Evolutionary conservation across 2,797 vertebrate species (phyloP).

Genomic region (Pterois miles): DNA sequence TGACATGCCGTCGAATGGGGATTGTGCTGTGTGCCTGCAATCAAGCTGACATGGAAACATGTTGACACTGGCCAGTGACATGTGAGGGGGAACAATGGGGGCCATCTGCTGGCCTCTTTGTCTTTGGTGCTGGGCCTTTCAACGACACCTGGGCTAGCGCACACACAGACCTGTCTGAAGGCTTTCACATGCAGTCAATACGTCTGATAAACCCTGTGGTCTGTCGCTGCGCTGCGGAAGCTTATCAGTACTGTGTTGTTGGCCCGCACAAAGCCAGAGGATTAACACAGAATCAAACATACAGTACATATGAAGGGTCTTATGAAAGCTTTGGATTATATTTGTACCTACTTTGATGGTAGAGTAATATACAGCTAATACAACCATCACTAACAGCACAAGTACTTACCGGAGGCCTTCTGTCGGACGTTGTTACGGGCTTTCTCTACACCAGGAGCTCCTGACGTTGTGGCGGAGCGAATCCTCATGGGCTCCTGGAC

Average conservation of each 20-base stretch:
- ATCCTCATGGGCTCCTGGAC: constrained; percentile 94
- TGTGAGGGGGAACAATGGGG: constrained; percentile 67
- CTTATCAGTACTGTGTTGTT: constrained; percentile 41
- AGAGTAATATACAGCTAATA: neutral
- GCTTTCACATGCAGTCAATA: constrained; percentile 55
- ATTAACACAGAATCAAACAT: constrained; percentile 16
- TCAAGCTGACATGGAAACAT: constrained; percentile 76
- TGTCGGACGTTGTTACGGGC: constrained; percentile 94
- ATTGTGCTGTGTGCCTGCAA: constrained; percentile 49
- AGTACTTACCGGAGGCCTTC: constrained; percentile 92
- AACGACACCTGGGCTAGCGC: constrained; percentile 67
- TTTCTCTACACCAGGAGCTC: constrained; percentile 94
- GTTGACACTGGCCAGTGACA: constrained; percentile 72
- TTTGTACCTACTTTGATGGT: constrained; percentile 1
- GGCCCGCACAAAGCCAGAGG: constrained; percentile 17
- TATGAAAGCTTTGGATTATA: neutral
- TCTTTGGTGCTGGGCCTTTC: constrained; percentile 65
- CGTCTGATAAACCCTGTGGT: constrained; percentile 37
- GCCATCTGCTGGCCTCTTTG: constrained; percentile 81
- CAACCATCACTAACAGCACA: neutral
- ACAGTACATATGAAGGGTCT: neutral
- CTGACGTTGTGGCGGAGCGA: constrained; percentile 96
- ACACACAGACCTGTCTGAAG: constrained; percentile 62
- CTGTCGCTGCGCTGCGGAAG: neutral
- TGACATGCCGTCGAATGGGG: constrained; percentile 53